These are phyloP conservation scores for Mohoua ochrocephala DNA, from an alignment of 2,113 vertebrate genomes.

Conservation along the genomic window DNA sequence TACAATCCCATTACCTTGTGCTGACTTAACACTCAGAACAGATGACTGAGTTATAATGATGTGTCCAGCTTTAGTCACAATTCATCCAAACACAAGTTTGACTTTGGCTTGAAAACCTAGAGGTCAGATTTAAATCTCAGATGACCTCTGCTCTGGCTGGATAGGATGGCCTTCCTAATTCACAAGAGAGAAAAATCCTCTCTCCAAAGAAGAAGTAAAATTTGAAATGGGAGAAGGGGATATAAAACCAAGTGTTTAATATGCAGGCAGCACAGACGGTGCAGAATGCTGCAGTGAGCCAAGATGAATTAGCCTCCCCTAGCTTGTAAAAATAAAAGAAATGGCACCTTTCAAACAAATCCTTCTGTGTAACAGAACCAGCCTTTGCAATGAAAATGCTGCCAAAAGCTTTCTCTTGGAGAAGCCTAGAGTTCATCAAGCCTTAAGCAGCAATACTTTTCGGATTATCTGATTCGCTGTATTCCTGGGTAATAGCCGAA, in stretches of 20 bases:
- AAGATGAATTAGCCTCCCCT: slow-evolving; percentile 4
- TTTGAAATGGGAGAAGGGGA: background rate
- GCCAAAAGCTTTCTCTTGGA: background rate
- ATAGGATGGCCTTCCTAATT: background rate
- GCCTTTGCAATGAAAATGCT: background rate
- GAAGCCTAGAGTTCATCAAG: background rate
- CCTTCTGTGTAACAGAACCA: background rate
- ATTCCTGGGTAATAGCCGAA: background rate
- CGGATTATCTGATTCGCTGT: background rate
- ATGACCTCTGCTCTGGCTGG: background rate
- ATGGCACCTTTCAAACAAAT: slow-evolving; percentile 25
- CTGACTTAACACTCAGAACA: background rate
- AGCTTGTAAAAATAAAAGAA: slow-evolving; percentile 11
- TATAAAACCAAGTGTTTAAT: background rate
- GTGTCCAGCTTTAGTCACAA: background rate
- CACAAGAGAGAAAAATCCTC: background rate
- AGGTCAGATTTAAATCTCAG: background rate
- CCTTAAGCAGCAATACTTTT: background rate
- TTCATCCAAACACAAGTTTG: background rate
- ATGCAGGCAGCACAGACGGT: slow-evolving; percentile 24
- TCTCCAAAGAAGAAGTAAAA: background rate
- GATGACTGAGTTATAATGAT: background rate
- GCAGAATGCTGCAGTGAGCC: background rate
- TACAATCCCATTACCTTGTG: background rate
- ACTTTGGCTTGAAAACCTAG: background rate